Conservation (phyloP, 2,797 vertebrate genomes). For the Acrocephalus scirpaceus region DNA sequence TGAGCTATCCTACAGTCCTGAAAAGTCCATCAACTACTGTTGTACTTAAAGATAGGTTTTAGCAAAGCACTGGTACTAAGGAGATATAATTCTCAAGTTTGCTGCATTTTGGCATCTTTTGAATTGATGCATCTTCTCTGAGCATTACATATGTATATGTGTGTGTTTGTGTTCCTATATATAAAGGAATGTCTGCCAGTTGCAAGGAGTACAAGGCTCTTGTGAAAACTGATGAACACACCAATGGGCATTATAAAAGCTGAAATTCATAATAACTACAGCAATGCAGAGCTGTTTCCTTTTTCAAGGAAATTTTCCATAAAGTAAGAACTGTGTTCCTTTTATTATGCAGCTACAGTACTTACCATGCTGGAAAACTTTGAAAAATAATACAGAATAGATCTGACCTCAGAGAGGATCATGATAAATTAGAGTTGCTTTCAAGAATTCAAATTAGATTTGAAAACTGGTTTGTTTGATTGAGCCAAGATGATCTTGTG, state of each 20-base stretch:
- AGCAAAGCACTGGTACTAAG: background rate
- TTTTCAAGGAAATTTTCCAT: constrained; percentile 8
- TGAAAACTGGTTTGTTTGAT: constrained; percentile 16
- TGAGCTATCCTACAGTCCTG: background rate
- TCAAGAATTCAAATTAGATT: constrained; percentile 58
- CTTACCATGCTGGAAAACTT: constrained; percentile 10
- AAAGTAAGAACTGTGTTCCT: constrained; percentile 1
- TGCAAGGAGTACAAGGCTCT: background rate
- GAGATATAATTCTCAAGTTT: background rate
- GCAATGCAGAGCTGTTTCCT: background rate
- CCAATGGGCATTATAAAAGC: background rate
- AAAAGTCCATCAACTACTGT: background rate
- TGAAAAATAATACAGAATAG: constrained; percentile 10
- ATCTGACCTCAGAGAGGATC: constrained; percentile 30
- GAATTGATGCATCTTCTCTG: background rate
- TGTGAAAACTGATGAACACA: background rate
- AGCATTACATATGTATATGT: background rate
- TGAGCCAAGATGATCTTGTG: background rate
- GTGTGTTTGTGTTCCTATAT: background rate
- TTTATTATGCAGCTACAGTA: constrained; percentile 41
- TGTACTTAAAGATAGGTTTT: background rate
- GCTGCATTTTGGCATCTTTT: background rate
- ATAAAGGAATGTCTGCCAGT: background rate
- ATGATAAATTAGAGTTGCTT: constrained; percentile 24
- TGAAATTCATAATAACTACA: constrained; percentile 16